These are phyloP conservation scores for Spodoptera littoralis DNA, from an alignment of 2,888 invertebrate species.

Conservation along the genomic window DNA sequence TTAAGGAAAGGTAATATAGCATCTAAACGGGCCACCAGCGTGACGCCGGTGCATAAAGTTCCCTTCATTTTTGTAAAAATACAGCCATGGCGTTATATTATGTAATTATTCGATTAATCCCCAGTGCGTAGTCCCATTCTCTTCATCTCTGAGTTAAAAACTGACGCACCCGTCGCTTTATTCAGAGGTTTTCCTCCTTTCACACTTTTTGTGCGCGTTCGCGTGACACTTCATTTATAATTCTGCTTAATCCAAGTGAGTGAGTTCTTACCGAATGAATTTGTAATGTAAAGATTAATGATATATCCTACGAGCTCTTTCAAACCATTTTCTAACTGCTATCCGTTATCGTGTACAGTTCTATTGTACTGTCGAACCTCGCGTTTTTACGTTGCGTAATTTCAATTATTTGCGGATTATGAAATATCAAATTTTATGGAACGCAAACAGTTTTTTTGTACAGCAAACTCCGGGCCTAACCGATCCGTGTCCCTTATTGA, in stretches of 20 bases:
- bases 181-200: conserved; percentile 77
- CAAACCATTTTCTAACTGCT: conserved; percentile 69
- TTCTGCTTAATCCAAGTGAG: conserved; percentile 86
- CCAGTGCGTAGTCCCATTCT: conserved; percentile 71
- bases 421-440: conserved; percentile 39
- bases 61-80: too few species aligned
- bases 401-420: conserved; percentile 22
- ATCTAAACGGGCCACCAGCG: too few species aligned
- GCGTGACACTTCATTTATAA: conserved; percentile 88
- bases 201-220: conserved; percentile 82
- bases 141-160: conserved; percentile 74
- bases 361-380: conserved; percentile 59
- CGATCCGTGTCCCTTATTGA: conserved; percentile 79
- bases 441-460: conserved; percentile 51
- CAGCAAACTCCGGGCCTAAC: conserved; percentile 63
- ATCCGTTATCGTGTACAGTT: conserved; percentile 70
- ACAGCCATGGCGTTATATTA: too few species aligned
- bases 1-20: too few species aligned
- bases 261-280: conserved; percentile 87
- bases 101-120: conserved; percentile 67
- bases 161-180: conserved; percentile 73
- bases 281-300: conserved; percentile 88
- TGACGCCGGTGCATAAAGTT: too few species aligned
- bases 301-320: conserved; percentile 75
- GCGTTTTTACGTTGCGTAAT: conserved; percentile 34